Base-by-base conservation (phyloP, 2,113 vertebrate species). In the Chloebia gouldiae region DNA sequence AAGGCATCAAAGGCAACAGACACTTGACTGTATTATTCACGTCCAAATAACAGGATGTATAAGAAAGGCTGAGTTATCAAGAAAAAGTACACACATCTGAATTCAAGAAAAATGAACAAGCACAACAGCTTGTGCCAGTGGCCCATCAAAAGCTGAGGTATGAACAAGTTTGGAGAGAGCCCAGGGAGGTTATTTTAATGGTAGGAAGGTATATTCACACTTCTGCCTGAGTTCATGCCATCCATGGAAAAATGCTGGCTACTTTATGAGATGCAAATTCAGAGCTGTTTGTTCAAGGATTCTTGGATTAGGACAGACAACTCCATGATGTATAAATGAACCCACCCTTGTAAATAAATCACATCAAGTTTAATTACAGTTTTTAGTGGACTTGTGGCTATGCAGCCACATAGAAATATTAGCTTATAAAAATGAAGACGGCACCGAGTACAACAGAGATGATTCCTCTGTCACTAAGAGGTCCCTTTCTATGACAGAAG, bases 241-340 rank as follows among this genome's bases (percentile, higher is more conserved):
- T 30, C 64, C 56, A 49, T 24, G 45, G 63, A 47, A 70, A 91
- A 91, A 49, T 0, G 1, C 31, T 35, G 56, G 42, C 50, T 79
- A 61, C 53, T 83, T 81, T 78, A 90, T n/a, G 47, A 93, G 54
- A 92, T 49, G 72, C 25, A 83, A 71, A 90, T 68, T 94, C 71
- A 73, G 64, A 84, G 54, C 2, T 35, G 72, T 68, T 95, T 93
- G 64, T 72, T 85, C 68, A 90, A 92, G 75, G 60, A 95, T 56
- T 81, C 51, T 73, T n/a, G 31, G 93, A 86, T 90, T 77, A 93
- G 72, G 40, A 78, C 64, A 83, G 81, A 75, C 44, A 97, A 73
- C 49, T 83, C 76, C 45, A 60, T 2, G 6, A 71, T 37, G 33
- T 64, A 61, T 57, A 90, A 93, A 81, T 44, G 24, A 91, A 84